Evolutionary conservation across 2,797 vertebrate genomes (phyloP), one percentile per base, ranked within the genome.

Genomic region (Sebastes flavidus): DNA sequence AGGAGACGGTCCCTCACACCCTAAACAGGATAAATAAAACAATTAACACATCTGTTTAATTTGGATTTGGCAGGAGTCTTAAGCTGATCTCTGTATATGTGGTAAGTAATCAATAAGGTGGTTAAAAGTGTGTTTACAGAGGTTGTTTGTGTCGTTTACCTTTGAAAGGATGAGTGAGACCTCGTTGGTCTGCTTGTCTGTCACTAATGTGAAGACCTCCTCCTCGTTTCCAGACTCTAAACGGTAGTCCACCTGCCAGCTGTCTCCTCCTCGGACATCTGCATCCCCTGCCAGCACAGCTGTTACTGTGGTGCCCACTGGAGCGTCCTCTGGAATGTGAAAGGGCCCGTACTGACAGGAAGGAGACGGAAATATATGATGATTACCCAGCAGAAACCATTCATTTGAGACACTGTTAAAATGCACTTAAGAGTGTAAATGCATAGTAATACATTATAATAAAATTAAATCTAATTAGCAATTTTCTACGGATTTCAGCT

Each of bases 191-290:
- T 93, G 90, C 66, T 90, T 88, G 79, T 96, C 86, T 0, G 92
- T 94, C 63, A 87, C 80, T 27, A 95, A 88, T 16, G 78, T 77
- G 8, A 97, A 97, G 76, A 84, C 94, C 52, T 94, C 93, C 34
- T 96, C 95, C 61, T 90, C 92, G 12, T 97, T 94, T 25, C 96
- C 96, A 9, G 95, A 95, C 87, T 96, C 94, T 36, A 97, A 88
- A 58, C 87, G 91, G 87, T 96, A 92, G 87, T 90, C 91, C 72
- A 95, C 94, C 93, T 95, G 90, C 96, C 95, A 96, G 92, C 94
- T 95, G 92, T 95, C 95, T 72, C 95, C 95, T 42, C 95, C 94
- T 6, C 95, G 89, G 65, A 96, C 93, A 83, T 97, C 97, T 6
- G 94, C 96, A 86, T 96, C 96, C 49, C 95, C 91, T 10, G 95